phyloP scores from a whole-genome alignment of 1,140 invertebrate genomes.

The Drosophila sp. region DNA sequence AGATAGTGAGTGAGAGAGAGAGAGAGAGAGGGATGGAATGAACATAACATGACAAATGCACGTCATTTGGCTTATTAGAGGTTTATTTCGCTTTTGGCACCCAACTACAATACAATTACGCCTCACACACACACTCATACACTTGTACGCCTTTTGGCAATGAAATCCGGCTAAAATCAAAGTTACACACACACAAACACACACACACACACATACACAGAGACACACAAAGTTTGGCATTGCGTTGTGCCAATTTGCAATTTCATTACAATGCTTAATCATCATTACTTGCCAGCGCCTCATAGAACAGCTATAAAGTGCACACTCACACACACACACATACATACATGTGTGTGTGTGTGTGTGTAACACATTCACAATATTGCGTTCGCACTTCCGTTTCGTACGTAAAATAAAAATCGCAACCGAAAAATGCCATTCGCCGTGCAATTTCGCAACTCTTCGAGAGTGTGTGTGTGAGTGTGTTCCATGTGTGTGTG shows the following conservation, averaged over 20 bases:
- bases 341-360: conserved; percentile 12
- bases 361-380: conserved; percentile 61
- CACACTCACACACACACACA: conserved; percentile 17
- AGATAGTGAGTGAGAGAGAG: background rate
- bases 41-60: conserved; percentile 64
- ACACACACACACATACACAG: conserved; percentile 2
- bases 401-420: conserved; percentile 42
- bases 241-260: conserved; percentile 72
- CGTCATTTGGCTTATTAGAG: conserved; percentile 80
- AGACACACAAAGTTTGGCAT: conserved; percentile 34
- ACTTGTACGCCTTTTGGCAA: conserved; percentile 51
- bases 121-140: conserved; percentile 25
- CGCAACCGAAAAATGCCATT: conserved; percentile 67
- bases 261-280: conserved; percentile 82
- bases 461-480: conserved; percentile 24
- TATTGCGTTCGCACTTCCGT: conserved; percentile 76
- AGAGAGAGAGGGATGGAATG: background rate
- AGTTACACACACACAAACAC: conserved; percentile 16
- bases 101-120: conserved; percentile 79
- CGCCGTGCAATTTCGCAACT: conserved; percentile 62
- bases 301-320: conserved; percentile 45
- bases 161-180: conserved; percentile 64
- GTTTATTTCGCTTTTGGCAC: conserved; percentile 74
- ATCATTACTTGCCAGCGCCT: conserved; percentile 63
- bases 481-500: conserved; percentile 9